A percentile compares a stretch with the other conserved stretches of the same genome.
Conservation (phyloP, 2,888 invertebrate genomes). For the Metalampra italica region DNA sequence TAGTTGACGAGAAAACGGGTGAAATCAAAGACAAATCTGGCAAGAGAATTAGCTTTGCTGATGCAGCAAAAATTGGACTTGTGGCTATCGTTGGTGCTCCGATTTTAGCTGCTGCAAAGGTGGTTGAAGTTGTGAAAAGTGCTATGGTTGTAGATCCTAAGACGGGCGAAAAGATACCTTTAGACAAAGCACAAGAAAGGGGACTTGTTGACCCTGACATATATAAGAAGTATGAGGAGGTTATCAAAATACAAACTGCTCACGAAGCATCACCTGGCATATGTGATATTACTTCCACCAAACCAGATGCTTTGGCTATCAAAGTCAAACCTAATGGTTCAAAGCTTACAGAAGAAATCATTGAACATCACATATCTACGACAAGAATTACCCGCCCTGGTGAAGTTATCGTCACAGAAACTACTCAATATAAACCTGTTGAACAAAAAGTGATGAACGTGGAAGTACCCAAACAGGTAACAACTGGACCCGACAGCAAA, state of each 20-base stretch:
- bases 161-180: conserved; percentile 83
- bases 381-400: conserved; percentile 23
- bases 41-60: conserved; percentile 82
- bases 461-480: conserved; percentile 2
- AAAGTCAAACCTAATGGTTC: not conserved
- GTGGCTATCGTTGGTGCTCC: conserved; percentile 87
- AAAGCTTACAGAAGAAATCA: conserved; percentile 14
- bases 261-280: conserved; percentile 8
- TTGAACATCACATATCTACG: conserved; percentile 20
- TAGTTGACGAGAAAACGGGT: conserved; percentile 85
- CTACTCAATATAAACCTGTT: conserved; percentile 31
- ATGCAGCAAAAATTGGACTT: conserved; percentile 87
- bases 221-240: conserved; percentile 44
- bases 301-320: conserved; percentile 4
- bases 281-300: conserved; percentile 1
- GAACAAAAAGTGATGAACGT: conserved; percentile 17
- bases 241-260: conserved; percentile 11
- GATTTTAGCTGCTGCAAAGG: conserved; percentile 82
- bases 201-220: conserved; percentile 79
- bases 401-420: conserved; percentile 29
- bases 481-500: conserved; percentile 37
- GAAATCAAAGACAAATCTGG: conserved; percentile 82
- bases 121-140: conserved; percentile 80
- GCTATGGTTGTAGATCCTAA: conserved; percentile 83
- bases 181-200: conserved; percentile 83